Conservation (phyloP, 2,888 invertebrate genomes). For the Lasioglossum villosulum region DNA sequence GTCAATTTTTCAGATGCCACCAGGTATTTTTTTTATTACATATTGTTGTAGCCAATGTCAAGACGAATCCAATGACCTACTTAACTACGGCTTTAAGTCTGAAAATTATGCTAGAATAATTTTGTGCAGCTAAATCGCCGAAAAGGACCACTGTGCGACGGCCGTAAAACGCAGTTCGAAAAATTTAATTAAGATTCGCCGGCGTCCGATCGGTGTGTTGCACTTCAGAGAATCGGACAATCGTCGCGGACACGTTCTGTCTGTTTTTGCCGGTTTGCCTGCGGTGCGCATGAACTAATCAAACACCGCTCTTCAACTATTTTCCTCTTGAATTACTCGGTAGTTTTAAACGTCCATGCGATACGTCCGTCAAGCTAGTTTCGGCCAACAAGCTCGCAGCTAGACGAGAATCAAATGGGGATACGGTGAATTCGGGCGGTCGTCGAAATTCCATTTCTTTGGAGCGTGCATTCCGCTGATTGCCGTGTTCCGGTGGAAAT, state of each 20-base stretch:
- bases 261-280: neutral
- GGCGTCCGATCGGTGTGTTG: neutral
- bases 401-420: constrained; percentile 5
- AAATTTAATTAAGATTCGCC: neutral
- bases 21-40: no score
- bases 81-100: no score
- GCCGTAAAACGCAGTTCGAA: neutral
- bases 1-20: no score
- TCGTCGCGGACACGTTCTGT: neutral
- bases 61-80: no score
- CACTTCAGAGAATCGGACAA: neutral
- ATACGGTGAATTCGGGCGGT: constrained; percentile 1
- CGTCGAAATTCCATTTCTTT: constrained; percentile 23
- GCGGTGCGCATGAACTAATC: neutral
- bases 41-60: no score
- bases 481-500: constrained; percentile 28
- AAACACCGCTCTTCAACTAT: neutral
- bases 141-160: no score
- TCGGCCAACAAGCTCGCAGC: neutral
- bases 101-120: no score
- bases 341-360: neutral
- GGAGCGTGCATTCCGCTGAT: constrained; percentile 20
- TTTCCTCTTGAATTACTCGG: neutral
- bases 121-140: no score
- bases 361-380: neutral